Percentiles rank a stretch among this genome's conserved stretches.
phyloP scores from a whole-genome alignment of 1,140 invertebrate genomes.

The Drosophila neocordata region DNA sequence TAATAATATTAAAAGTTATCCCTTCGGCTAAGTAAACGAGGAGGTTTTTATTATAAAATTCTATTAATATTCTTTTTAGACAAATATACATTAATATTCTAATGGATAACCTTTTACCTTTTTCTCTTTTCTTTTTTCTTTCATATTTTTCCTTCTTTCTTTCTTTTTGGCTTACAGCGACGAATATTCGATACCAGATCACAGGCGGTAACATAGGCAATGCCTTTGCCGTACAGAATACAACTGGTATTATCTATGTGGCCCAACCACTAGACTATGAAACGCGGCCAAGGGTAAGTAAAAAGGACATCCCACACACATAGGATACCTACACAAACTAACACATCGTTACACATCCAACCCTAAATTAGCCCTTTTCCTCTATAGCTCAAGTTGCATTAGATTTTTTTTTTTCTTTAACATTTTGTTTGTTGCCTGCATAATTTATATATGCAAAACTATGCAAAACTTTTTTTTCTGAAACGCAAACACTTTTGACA shows the following conservation, averaged over 20 bases:
- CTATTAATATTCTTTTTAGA: not conserved
- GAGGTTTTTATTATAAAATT: not conserved
- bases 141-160: too few species aligned
- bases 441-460: constrained; percentile 80
- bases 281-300: constrained; percentile 88
- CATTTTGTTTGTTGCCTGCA: constrained; percentile 72
- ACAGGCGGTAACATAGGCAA: constrained; percentile 90
- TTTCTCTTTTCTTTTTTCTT: not conserved
- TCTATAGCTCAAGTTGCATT: constrained; percentile 39
- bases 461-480: constrained; percentile 66
- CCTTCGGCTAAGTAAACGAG: too few species aligned
- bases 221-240: constrained; percentile 89
- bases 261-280: constrained; percentile 90
- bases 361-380: not conserved
- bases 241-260: constrained; percentile 89
- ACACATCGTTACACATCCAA: too few species aligned
- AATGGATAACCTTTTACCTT: not conserved
- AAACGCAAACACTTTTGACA: constrained; percentile 47
- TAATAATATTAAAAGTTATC: too few species aligned
- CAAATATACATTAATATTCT: not conserved
- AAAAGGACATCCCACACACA: not conserved
- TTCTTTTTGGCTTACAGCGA: constrained; percentile 84
- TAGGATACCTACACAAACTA: not conserved
- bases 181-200: constrained; percentile 90
- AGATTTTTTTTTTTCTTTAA: constrained; percentile 38